A percentile compares a stretch with the other conserved stretches of the same genome.
Conservation (phyloP, 2,797 vertebrate genomes). For the Meda fulgida region DNA sequence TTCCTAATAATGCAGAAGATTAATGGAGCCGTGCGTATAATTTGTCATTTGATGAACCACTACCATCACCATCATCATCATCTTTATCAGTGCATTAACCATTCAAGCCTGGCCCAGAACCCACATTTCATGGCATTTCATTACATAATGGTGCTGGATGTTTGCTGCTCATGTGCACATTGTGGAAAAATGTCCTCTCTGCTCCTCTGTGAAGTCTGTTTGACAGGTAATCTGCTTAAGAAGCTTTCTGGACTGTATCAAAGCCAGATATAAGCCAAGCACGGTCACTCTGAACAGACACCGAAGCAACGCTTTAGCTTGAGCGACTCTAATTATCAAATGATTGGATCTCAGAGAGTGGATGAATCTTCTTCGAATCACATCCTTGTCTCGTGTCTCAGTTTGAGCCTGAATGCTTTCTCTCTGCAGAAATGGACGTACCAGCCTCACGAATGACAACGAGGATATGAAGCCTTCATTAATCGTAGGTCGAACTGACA, state of each 20-base stretch:
- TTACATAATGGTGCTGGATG: slow-evolving; percentile 20
- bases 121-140: slow-evolving; percentile 10
- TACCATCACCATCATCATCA: background rate
- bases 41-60: slow-evolving; percentile 22
- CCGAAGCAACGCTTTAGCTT: slow-evolving; percentile 15
- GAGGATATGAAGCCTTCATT: slow-evolving; percentile 58
- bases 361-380: slow-evolving; percentile 19
- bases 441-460: slow-evolving; percentile 52
- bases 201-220: background rate
- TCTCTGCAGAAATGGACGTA: slow-evolving; percentile 70
- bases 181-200: background rate
- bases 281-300: background rate
- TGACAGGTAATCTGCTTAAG: slow-evolving; percentile 37
- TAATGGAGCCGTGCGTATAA: background rate
- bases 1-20: slow-evolving; percentile 14
- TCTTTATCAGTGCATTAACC: slow-evolving; percentile 26
- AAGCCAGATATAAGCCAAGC: background rate
- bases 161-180: slow-evolving; percentile 17
- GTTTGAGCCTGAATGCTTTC: slow-evolving; percentile 63
- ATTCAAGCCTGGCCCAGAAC: slow-evolving; percentile 8
- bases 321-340: slow-evolving; percentile 30
- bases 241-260: slow-evolving; percentile 23
- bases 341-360: slow-evolving; percentile 28
- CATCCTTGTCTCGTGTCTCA: slow-evolving; percentile 4
- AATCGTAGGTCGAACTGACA: slow-evolving; percentile 26